Evolutionary conservation across 37 sponge, comb jelly and placozoan genomes (phyloP).

Genomic region (Ianthella basta): DNA sequence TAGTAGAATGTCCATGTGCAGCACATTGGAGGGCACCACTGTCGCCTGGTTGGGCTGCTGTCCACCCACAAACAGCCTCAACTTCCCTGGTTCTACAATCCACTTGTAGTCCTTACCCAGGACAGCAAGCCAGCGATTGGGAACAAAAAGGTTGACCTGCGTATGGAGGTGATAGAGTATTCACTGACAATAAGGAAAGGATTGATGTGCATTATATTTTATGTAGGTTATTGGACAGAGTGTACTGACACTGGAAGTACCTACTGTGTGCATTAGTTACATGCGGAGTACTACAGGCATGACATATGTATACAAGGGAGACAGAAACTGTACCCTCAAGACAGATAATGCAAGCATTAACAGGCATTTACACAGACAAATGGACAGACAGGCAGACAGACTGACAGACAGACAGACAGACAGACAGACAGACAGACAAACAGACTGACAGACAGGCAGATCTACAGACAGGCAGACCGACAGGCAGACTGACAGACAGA

Average conservation of each 20-base stretch:
- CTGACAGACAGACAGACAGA: background rate
- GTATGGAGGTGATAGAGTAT: background rate
- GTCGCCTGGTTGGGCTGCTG: background rate
- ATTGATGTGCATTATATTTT: too few relatives aligned
- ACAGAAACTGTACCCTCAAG: too few relatives aligned
- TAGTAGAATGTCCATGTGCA: background rate
- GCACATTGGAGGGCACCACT: background rate
- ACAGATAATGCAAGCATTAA: too few relatives aligned
- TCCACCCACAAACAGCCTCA: conserved; percentile 3
- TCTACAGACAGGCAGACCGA: background rate
- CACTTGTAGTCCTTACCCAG: background rate
- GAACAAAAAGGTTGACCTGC: background rate
- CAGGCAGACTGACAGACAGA: background rate
- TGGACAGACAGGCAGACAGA: background rate
- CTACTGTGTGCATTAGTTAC: too few relatives aligned
- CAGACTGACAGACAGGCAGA: background rate
- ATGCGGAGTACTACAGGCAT: too few relatives aligned
- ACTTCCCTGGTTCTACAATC: background rate
- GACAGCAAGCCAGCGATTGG: background rate
- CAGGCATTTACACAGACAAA: background rate
- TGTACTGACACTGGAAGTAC: too few relatives aligned
- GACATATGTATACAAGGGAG: too few relatives aligned
- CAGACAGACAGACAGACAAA: background rate
- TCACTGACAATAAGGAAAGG: background rate
- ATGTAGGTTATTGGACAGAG: too few relatives aligned